phyloP scores from a whole-genome alignment of 2,113 vertebrate species.

The Isichthys henryi region DNA sequence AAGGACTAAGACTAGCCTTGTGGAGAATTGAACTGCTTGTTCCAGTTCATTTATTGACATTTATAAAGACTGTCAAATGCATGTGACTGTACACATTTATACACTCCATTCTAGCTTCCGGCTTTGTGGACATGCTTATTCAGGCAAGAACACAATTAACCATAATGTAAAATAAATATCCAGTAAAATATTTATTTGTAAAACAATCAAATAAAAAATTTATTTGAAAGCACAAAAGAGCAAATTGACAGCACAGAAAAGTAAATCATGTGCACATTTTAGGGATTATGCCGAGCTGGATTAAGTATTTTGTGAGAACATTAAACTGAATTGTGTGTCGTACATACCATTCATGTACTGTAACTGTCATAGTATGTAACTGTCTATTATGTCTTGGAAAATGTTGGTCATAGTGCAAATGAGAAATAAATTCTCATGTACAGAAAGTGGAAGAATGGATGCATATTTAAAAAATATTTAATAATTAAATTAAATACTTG shows the following conservation, averaged over 20 bases:
- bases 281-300: background rate
- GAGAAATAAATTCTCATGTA: background rate
- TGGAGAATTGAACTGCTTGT: background rate
- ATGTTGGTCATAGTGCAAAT: background rate
- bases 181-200: background rate
- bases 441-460: background rate
- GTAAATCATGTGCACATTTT: background rate
- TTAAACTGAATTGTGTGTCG: background rate
- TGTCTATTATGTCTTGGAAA: background rate
- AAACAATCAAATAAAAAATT: background rate
- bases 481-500: background rate
- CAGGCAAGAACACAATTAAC: background rate
- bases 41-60: background rate
- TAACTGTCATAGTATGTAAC: background rate
- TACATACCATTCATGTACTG: background rate
- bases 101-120: background rate
- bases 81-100: background rate
- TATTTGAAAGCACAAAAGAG: background rate
- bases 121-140: background rate
- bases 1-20: background rate
- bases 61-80: background rate
- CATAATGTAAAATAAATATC: background rate
- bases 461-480: background rate
- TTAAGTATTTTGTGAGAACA: background rate
- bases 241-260: background rate